Evolutionary conservation across 2,797 vertebrate genomes (phyloP).

Genomic region (Limosa lapponica): DNA sequence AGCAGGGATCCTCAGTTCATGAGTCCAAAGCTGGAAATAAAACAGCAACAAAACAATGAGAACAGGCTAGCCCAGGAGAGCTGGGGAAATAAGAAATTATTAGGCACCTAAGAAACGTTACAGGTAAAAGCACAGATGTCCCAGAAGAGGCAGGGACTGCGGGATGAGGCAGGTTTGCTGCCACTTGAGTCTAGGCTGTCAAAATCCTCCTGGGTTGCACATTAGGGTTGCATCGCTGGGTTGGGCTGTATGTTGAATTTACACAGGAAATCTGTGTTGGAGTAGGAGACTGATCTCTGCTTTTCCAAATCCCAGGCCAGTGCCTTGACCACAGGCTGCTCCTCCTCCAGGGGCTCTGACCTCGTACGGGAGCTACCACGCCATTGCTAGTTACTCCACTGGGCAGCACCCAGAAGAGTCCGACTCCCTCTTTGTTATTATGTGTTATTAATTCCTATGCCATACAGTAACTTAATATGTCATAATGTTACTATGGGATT

Average conservation of each 20-base stretch:
- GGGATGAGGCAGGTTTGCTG: neutral
- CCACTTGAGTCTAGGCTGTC: neutral
- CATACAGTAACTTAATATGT: neutral
- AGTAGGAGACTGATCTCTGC: neutral
- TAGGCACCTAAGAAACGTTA: neutral
- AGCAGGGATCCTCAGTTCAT: neutral
- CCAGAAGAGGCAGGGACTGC: neutral
- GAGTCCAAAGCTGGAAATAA: neutral
- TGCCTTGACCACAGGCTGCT: neutral
- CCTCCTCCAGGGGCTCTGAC: neutral
- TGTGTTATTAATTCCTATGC: neutral
- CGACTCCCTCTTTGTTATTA: neutral
- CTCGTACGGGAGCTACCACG: accelerated
- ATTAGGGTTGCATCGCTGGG: neutral
- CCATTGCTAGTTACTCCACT: neutral
- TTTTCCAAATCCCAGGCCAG: neutral
- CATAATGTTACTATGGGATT: neutral
- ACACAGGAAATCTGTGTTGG: neutral
- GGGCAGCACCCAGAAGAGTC: neutral
- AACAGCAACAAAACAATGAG: neutral
- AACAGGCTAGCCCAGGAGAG: neutral
- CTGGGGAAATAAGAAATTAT: neutral
- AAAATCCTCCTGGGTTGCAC: neutral
- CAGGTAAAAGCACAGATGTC: neutral
- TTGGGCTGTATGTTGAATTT: neutral